Evolutionary conservation across 2,888 invertebrate species (phyloP), one percentile per base, ranked within the genome.

Genomic region (Lamellibrachia columna): DNA sequence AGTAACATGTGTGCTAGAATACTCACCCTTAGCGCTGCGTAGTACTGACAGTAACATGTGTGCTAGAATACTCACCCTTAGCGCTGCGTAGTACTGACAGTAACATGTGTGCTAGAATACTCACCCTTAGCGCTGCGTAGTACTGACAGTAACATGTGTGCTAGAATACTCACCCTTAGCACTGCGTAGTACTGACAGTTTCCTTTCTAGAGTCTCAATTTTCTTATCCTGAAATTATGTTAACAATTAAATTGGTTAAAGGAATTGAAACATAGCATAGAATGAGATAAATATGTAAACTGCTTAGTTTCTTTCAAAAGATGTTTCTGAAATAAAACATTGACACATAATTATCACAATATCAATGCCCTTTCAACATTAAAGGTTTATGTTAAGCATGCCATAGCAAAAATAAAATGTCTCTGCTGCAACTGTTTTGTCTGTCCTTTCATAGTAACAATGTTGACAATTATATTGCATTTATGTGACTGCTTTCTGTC

Each of bases 181-280:
- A 1, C n/a, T 75, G 22, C 22, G 75, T 22, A 75, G n/a, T 75
- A 75, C 4, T 15, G 75, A 75, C 75, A 75, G 75, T 75, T 75
- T 75, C 75, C 75, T 22, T 75, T 75, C 75, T 22, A 75, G 75
- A 75, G 75, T 75, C 75, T 75, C 75, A 7, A 75, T 75, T 75
- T 75, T 75, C 75, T 75, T 75, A 75, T 75, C 75, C 75, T 75
- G 75, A 75, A 75, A 75, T 75, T n/a, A 75, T 75, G n/a, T 75
- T 75, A 22, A 75, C 75, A 75, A 75, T 75, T n/a, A 75, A 6
- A 75, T 75, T 1, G n/a, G 75, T 22, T 22, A 75, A 75, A 75
- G 22, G 75, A 75, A 22, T 22, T 75, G 15, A 75, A 75, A 0
- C 6, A 75, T 22, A 75, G 11, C 75, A 15, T 75, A 75, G 75